phyloP scores from a whole-genome alignment of 2,888 invertebrate genomes.

The Cataglyphis livida region DNA sequence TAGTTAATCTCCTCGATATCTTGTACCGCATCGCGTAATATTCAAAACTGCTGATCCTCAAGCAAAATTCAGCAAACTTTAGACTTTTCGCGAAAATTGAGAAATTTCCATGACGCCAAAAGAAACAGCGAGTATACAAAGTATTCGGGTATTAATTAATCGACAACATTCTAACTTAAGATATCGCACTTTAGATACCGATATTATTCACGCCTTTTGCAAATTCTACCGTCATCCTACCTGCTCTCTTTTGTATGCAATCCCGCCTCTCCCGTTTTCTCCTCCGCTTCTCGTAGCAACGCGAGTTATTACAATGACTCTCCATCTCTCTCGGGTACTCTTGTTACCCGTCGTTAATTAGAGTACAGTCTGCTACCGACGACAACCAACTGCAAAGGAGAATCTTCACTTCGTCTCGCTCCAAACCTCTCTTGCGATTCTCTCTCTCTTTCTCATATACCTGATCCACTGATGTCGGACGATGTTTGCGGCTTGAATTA shows the following conservation, averaged over 20 bases:
- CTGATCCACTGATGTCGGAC: slow-evolving; percentile 70
- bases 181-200: slow-evolving; percentile 48
- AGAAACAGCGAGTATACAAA: not conserved
- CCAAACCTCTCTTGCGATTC: not conserved
- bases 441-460: slow-evolving; percentile 61
- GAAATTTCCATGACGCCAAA: not conserved
- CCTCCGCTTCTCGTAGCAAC: slow-evolving; percentile 48
- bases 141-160: slow-evolving; percentile 60
- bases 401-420: slow-evolving; percentile 64
- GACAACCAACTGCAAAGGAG: slow-evolving; percentile 79
- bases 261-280: slow-evolving; percentile 34
- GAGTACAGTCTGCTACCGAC: slow-evolving; percentile 81
- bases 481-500: slow-evolving; percentile 79
- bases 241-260: slow-evolving; percentile 29
- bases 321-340: slow-evolving; percentile 69
- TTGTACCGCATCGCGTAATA: slow-evolving; percentile 26
- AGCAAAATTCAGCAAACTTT: not conserved
- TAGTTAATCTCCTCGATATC: slow-evolving; percentile 26
- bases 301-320: slow-evolving; percentile 78
- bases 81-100: slow-evolving; percentile 24
- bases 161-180: slow-evolving; percentile 63
- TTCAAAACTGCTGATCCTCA: slow-evolving; percentile 4
- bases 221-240: not conserved
- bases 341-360: slow-evolving; percentile 81
- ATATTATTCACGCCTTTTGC: slow-evolving; percentile 7